Evolutionary conservation across 1,140 invertebrate genomes (phyloP).

Genomic region (Platyscapa corneri): DNA sequence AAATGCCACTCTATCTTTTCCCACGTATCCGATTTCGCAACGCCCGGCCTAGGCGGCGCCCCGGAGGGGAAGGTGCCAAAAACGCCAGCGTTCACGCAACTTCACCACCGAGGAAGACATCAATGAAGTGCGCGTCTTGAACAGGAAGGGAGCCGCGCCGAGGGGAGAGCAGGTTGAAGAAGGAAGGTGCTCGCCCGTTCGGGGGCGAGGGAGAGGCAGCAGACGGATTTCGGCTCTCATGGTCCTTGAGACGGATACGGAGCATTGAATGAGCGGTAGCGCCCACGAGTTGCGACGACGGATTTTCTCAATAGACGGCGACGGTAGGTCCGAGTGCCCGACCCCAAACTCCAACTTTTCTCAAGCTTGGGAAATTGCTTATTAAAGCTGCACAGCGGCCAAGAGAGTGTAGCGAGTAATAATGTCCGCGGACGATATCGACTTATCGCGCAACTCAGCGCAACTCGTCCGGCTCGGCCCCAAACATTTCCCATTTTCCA

Average conservation of each 20-base stretch:
- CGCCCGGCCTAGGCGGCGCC: not conserved
- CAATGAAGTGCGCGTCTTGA: slow-evolving; percentile 1
- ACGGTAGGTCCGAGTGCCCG: too few relatives aligned
- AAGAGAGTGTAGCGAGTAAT: too few relatives aligned
- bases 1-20: slow-evolving; percentile 30
- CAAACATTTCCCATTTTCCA: too few relatives aligned
- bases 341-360: not conserved
- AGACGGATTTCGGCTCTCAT: not conserved
- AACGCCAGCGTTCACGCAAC: slow-evolving; percentile 22
- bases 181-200: too few relatives aligned
- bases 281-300: not conserved
- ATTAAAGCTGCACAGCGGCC: not conserved
- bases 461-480: too few relatives aligned
- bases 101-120: not conserved
- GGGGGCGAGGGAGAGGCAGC: not conserved
- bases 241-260: not conserved
- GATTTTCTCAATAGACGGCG: not conserved
- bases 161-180: not conserved
- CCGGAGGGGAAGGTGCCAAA: slow-evolving; percentile 38
- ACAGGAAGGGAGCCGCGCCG: slow-evolving; percentile 11
- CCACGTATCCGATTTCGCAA: slow-evolving; percentile 44
- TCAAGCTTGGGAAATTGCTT: not conserved
- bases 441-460: too few relatives aligned
- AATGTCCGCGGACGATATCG: too few relatives aligned
- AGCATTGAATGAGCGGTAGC: not conserved